Evolutionary conservation across 1,140 invertebrate genomes (phyloP), one percentile per base, ranked within the genome.

Genomic region (Pseudachorutes palmiensis): DNA sequence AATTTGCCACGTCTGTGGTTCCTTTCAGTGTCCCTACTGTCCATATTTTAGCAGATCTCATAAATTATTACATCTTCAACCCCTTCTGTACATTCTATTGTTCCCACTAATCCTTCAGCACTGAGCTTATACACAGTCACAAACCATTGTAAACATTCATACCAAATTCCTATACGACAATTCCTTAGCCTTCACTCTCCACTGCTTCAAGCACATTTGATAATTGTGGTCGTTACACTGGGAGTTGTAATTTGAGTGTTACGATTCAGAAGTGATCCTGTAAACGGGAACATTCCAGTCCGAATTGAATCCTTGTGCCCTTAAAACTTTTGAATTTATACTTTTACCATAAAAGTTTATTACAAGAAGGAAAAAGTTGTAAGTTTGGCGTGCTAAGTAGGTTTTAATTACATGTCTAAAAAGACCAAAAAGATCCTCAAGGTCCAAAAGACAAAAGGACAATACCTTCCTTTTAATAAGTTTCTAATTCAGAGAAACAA

Each of bases 1-100:
- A 71, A 83, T 87, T 36, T 98, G 94, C 76, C 92, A 97, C 77
- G 94, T 97, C n/a, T 98, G 94, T 77, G 95, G 94, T 33, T 97
- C 93, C 26, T 97, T 91, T 55, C 94, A 97, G 78, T 98, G 95
- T 80, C 94, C 94, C 0, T 97, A 97, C 77, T 98, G 94, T 80
- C 88, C 91, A 29, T 91, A 92, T 71, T 94, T 91, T 79, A 82
- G 76, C 62, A 9, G 61, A 63, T 63, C 61, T 63, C 61, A 61
- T 14, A 14, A 12, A 9, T 12, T 28, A 22, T 12, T 32, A 2
- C n/a, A 2, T 32, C 31, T 63, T 2, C 9, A 30, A 5, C 14
- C 14, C 22, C 58, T 29, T 30, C 30, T 12, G 9, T 30, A 14
- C 5, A 29, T 28, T 28, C 24, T 29, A 9, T 5, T 28, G 33